Evolutionary conservation across 2,113 vertebrate genomes (phyloP), one percentile per base, ranked within the genome.

Genomic region (Dryoscopus gambensis): DNA sequence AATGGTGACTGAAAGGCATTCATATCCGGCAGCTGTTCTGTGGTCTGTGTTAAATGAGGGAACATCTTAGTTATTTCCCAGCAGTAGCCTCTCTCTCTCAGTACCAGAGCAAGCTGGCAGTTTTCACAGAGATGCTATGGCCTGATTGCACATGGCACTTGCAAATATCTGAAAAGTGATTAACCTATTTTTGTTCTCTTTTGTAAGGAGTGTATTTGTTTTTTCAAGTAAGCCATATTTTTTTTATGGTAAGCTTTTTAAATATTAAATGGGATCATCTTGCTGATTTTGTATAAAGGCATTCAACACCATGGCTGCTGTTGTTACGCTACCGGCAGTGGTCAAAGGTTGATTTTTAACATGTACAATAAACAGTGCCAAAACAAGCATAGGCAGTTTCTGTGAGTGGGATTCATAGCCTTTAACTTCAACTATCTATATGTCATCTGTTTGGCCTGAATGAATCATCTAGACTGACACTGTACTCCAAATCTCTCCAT

Each of bases 1-100:
- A 75, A 90, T 87, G 76, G 80, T 81, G 73, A 79, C 86, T 90
- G 93, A 95, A 96, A 93, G 65, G 76, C 88, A 92, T 95, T 96
- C 86, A 87, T 92, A 94, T 95, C 96, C 15, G 15, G 90, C 95
- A 97, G 96, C 90, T 96, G 93, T 96, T 95, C 93, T 78, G 69
- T 87, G 79, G 59, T 86, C 77, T 95, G 85, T 71, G 68, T 63
- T 92, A 94, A 96, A 96, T 90, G 90, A 90, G 40, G 49, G 60
- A 77, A 44, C 53, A 84, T 87, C 83, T 46, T 68, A 75, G 76
- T 64, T 95, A 78, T 68, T 89, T 96, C 86, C 86, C 90, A 93
- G 79, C 68, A 93, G 79, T 11, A 74, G 60, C 15, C 18, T 31
- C 23, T 92, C 60, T 80, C 33, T 74, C 49, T n/a, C 24, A n/a